These are phyloP conservation scores for Cetoscarus ocellatus DNA, from an alignment of 2,797 vertebrate genomes.

Conservation along the genomic window DNA sequence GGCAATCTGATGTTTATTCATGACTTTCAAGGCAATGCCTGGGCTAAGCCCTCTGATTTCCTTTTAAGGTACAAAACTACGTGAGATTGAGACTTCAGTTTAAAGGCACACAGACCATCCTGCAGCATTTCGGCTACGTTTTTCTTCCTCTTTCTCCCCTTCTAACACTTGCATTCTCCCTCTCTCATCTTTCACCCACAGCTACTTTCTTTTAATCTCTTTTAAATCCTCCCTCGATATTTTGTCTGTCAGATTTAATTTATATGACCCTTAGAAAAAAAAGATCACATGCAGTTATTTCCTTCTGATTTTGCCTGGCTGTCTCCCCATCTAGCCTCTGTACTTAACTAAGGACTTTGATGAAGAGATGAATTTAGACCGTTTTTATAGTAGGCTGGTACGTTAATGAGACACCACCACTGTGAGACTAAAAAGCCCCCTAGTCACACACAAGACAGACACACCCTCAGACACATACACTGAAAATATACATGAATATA, in stretches of 20 bases:
- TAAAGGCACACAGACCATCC: constrained; percentile 80
- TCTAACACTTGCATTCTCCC: constrained; percentile 13
- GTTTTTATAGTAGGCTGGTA: constrained; percentile 64
- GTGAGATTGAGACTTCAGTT: constrained; percentile 84
- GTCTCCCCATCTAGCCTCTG: constrained; percentile 70
- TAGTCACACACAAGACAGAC: constrained; percentile 35
- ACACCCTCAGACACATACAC: constrained; percentile 7
- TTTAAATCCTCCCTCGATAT: constrained; percentile 81
- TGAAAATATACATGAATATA: constrained; percentile 6
- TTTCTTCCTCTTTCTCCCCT: constrained; percentile 20
- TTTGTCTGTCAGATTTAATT: constrained; percentile 83
- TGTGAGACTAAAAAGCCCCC: constrained; percentile 57
- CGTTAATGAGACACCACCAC: constrained; percentile 68
- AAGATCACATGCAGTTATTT: constrained; percentile 80
- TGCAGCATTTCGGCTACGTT: constrained; percentile 63
- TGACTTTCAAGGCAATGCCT: constrained; percentile 84
- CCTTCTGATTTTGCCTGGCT: constrained; percentile 74
- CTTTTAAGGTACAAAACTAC: constrained; percentile 88
- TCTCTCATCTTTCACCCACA: constrained; percentile 57
- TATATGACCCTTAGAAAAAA: constrained; percentile 82
- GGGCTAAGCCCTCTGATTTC: constrained; percentile 84
- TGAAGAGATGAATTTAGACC: constrained; percentile 74
- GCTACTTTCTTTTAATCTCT: constrained; percentile 63
- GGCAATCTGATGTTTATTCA: constrained; percentile 87
- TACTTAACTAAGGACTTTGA: constrained; percentile 78